Conservation (phyloP, 2,797 vertebrate species). For the Cirrhinus mrigala region DNA sequence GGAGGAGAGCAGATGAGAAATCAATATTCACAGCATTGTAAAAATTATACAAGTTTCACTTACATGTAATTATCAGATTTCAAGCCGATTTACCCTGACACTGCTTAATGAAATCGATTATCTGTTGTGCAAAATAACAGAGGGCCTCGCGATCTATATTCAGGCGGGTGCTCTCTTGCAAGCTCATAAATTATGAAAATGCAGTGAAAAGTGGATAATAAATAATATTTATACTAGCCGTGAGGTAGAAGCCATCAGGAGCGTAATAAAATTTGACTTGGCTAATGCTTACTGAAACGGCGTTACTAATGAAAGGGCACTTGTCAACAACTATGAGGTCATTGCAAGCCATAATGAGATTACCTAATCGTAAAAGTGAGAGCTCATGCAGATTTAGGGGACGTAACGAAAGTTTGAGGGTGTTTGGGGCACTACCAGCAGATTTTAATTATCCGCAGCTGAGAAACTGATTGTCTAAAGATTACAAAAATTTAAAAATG, state of each 20-base stretch:
- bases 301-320: slow-evolving; percentile 55
- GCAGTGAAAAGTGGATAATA: slow-evolving; percentile 49
- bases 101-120: slow-evolving; percentile 53
- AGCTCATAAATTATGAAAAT: slow-evolving; percentile 64
- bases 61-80: slow-evolving; percentile 56
- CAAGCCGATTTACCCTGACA: slow-evolving; percentile 54
- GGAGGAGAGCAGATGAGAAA: slow-evolving; percentile 48
- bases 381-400: slow-evolving; percentile 30
- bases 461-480: slow-evolving; percentile 9
- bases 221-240: slow-evolving; percentile 58
- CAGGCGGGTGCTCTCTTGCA: slow-evolving; percentile 30
- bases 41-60: slow-evolving; percentile 47
- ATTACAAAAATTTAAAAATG: neutral
- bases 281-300: slow-evolving; percentile 59
- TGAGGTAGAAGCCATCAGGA: slow-evolving; percentile 54
- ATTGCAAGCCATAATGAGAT: slow-evolving; percentile 57
- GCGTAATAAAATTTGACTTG: slow-evolving; percentile 57
- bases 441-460: slow-evolving; percentile 17
- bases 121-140: slow-evolving; percentile 54
- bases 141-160: slow-evolving; percentile 54
- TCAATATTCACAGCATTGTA: slow-evolving; percentile 48
- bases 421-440: slow-evolving; percentile 19
- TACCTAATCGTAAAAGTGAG: slow-evolving; percentile 54
- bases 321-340: slow-evolving; percentile 65
- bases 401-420: slow-evolving; percentile 10